Evolutionary conservation across 2,888 invertebrate genomes (phyloP), one percentile per base, ranked within the genome.

Genomic region (Eutolmus rufibarbis): DNA sequence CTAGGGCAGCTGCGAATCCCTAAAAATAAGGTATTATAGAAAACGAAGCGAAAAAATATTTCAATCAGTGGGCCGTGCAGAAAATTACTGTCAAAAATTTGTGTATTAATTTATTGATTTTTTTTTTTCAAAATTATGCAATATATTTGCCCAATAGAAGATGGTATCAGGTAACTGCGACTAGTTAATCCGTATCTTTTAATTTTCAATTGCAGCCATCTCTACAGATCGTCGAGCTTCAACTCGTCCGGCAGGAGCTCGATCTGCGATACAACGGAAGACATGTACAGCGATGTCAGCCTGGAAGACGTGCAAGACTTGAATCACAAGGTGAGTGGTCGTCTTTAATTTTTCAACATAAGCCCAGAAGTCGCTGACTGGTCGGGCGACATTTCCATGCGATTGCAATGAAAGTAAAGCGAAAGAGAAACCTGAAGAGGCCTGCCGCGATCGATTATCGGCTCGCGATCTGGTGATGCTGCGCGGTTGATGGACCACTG

Each of bases 201-300:
- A 4, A 8, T n/a, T 89, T 89, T 92, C 91, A 92, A 92, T 94
- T 95, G 89, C 94, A 97, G 97, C 94, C 97, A 97, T 94, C 94
- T 97, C 91, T 97, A 97, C 94, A 96, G 97, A 92, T 97, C 97
- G 92, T 97, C 97, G 92, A 97, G 97, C 93, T 97, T 97, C 94
- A 97, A 97, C 94, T 97, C 97, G 90, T 97, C 97, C 88, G 97
- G 97, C 90, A 95, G 97, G 92, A 97, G 97, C 92, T 97, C 97
- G 90, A 97, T 96, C 91, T 97, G 97, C 93, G 97, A 97, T 93
- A 96, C 96, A 91, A 97, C 96, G 87, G 98, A 98, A 95, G 98
- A 98, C 93, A 97, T 98, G 96, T 97, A 97, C 94, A 97, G 97
- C 89, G 98, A 98, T 94, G 97, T 97, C 87, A 97, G 97, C 90